Evolutionary conservation across 2,888 invertebrate species (phyloP).

Genomic region (Morpho helenor): DNA sequence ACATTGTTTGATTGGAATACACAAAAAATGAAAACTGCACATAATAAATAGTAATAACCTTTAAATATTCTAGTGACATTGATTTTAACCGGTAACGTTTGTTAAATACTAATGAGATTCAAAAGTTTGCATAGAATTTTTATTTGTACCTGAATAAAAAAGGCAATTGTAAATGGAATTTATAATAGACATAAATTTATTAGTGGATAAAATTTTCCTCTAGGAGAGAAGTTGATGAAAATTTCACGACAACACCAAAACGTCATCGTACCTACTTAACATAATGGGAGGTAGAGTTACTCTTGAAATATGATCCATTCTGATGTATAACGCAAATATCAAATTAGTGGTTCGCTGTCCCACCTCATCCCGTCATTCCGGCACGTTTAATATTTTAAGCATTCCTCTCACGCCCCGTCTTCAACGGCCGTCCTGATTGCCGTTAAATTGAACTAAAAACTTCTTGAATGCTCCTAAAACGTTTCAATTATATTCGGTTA

Average conservation of each 20-base stretch:
- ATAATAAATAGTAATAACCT: conserved; percentile 33
- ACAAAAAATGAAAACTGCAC: conserved; percentile 38
- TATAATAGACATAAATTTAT: no score
- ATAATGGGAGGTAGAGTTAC: conserved; percentile 3
- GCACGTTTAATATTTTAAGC: conserved; percentile 73
- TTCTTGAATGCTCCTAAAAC: conserved; percentile 74
- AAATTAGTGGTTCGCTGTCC: conserved; percentile 59
- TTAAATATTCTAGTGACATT: conserved; percentile 19
- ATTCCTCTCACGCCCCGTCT: conserved; percentile 74
- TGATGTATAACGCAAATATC: conserved; percentile 50
- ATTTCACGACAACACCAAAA: no score
- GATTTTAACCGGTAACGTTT: not conserved
- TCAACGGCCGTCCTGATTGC: conserved; percentile 78
- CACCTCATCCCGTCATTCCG: conserved; percentile 53
- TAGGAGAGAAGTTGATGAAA: no score
- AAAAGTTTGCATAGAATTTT: no score
- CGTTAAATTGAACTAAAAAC: conserved; percentile 79
- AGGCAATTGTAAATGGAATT: no score
- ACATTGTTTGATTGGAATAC: conserved; percentile 59
- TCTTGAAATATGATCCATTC: conserved; percentile 23
- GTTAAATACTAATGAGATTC: no score
- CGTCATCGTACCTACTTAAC: no score
- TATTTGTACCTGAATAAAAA: no score
- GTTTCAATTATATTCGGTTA: conserved; percentile 60
- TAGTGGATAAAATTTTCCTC: no score